Percentiles rank a stretch among this genome's conserved stretches.
phyloP scores from a whole-genome alignment of 2,797 vertebrate species.

The Sebastiscus tertius region DNA sequence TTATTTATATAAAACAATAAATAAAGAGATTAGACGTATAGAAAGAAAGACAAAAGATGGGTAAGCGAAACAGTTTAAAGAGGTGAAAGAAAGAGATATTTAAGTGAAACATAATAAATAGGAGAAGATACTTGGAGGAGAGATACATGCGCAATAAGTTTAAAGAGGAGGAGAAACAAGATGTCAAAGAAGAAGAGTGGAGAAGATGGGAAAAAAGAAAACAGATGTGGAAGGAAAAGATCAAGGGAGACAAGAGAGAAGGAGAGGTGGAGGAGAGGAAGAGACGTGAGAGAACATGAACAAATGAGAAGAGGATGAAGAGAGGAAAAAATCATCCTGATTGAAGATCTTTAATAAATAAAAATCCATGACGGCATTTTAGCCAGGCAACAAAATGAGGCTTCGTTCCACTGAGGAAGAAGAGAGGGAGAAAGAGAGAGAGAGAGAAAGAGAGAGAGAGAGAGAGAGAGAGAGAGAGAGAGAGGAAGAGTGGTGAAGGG shows the following conservation, averaged over 20 bases:
- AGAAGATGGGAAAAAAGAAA: not conserved
- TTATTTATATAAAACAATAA: not conserved
- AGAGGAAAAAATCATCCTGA: not conserved
- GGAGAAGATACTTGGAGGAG: not conserved
- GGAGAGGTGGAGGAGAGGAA: not conserved
- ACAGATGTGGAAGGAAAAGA: not conserved
- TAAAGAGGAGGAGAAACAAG: not conserved
- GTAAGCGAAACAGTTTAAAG: not conserved
- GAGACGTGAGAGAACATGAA: not conserved
- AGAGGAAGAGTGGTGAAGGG: not conserved
- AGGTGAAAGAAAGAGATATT: not conserved
- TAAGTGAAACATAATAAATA: not conserved
- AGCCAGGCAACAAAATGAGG: not conserved
- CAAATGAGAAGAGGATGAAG: not conserved
- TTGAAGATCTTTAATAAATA: constrained; percentile 7
- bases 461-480: not conserved
- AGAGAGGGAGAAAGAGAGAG: not conserved
- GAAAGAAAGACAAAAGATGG: not conserved
- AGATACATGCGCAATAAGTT: not conserved
- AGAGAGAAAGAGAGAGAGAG: not conserved
- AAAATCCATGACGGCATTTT: constrained; percentile 10
- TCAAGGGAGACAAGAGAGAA: not conserved
- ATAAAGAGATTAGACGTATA: not conserved
- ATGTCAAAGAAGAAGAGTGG: not conserved
- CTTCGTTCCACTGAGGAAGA: no score